Conservation (phyloP, 2,797 vertebrate genomes). For the Anolis apletophallus region DNA sequence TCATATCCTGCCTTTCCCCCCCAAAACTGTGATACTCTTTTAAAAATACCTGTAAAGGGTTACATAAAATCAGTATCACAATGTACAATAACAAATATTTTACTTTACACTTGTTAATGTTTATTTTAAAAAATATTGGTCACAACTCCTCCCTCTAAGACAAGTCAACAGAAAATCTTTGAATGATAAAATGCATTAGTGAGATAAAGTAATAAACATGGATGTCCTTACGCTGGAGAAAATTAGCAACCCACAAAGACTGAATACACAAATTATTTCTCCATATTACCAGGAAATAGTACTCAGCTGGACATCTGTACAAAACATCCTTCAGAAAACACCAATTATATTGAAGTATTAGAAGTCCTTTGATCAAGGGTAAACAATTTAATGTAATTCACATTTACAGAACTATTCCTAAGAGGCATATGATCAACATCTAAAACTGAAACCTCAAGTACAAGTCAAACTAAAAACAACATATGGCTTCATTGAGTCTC, state of each 20-base stretch:
- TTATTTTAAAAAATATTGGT: background rate
- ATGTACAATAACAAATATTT: background rate
- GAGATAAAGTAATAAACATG: background rate
- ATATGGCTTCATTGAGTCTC: conserved; percentile 16
- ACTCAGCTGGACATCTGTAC: background rate
- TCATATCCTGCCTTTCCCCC: too few species aligned
- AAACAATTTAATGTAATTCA: background rate
- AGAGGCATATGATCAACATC: conserved; percentile 27
- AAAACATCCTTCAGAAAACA: conserved; percentile 40
- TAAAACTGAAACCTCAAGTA: background rate
- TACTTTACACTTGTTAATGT: background rate
- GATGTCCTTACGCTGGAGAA: background rate
- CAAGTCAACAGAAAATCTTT: background rate
- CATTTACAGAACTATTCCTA: conserved; percentile 20
- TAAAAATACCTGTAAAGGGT: too few species aligned
- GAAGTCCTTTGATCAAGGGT: conserved; percentile 6
- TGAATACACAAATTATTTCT: background rate
- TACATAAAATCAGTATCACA: background rate
- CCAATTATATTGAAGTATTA: conserved; percentile 25
- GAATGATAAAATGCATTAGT: background rate
- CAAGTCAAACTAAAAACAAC: conserved; percentile 15
- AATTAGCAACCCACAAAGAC: background rate
- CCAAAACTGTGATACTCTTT: too few species aligned
- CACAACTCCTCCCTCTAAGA: background rate
- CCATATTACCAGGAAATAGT: background rate